Percentiles rank a stretch among this genome's conserved stretches.
phyloP scores from a whole-genome alignment of 2,113 vertebrate species.

The Python bivittatus region DNA sequence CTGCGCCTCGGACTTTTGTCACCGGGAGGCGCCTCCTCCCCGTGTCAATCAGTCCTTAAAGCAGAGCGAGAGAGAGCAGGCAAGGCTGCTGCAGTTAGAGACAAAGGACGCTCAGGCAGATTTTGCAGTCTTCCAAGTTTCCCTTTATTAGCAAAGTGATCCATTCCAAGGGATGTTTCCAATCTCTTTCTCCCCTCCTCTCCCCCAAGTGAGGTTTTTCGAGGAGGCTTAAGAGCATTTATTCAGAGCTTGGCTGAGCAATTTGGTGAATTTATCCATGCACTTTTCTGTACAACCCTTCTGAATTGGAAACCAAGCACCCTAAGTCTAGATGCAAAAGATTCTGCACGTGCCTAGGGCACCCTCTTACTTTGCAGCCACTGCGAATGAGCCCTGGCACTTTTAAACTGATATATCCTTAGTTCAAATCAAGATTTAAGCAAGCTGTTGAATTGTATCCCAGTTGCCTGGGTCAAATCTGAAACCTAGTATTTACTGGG shows the following conservation, averaged over 20 bases:
- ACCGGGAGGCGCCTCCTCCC: not conserved
- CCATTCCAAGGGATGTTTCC: not conserved
- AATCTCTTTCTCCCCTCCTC: not conserved
- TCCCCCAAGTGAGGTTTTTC: not conserved
- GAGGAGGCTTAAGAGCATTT: not conserved
- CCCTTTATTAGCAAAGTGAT: not conserved
- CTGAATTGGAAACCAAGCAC: not conserved
- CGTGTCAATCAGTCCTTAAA: not conserved
- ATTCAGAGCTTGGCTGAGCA: not conserved
- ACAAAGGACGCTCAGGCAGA: not conserved
- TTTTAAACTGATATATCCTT: too few species aligned
- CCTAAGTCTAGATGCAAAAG: not conserved
- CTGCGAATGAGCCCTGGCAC: not conserved
- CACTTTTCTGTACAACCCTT: not conserved
- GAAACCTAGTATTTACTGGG: too few species aligned
- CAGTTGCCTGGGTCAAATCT: not conserved
- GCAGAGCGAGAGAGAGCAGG: not conserved
- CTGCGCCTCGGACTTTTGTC: constrained; percentile 35
- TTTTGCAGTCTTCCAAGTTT: not conserved
- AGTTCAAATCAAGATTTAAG: too few species aligned
- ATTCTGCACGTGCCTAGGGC: not conserved
- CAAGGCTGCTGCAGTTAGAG: not conserved
- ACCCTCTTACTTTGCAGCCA: not conserved
- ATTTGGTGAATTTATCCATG: not conserved
- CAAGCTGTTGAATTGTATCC: too few species aligned